Evolutionary conservation across 2,888 invertebrate species (phyloP), one percentile per base, ranked within the genome.

Genomic region (Anticlea derivata): DNA sequence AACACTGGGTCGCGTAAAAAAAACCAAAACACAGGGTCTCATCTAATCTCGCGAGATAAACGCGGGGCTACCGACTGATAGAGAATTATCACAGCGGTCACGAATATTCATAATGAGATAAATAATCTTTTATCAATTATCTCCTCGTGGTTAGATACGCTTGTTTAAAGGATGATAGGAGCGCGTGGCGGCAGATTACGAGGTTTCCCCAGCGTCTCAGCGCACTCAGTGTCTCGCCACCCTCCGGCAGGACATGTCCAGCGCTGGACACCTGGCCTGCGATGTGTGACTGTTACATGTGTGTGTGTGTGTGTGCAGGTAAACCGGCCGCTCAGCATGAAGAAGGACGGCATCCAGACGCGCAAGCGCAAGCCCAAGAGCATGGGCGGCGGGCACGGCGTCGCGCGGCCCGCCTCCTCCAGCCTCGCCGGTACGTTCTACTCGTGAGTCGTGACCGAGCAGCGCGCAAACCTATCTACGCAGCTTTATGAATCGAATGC

Each of bases 261-360:
- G n/a, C n/a, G n/a, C n/a, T n/a, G n/a, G n/a, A n/a, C n/a, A n/a
- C n/a, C n/a, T n/a, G n/a, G n/a, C 17, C 17, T 17, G 4, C 17
- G 17, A 17, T n/a, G n/a, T n/a, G n/a, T n/a, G 4, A 17, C 2
- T 4, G 4, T 17, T 17, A 17, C 4, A 4, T 76, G 39, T 39
- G 11, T 37, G 7, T 26, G 37, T 39, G 10, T 39, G 7, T 34
- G 22, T 35, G 23, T 77, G 60, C 92, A 98, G 97, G 96, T 98
- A 54, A 96, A 96, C 83, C 95, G 99, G 62, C 99, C 99, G 44
- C 92, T 97, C 66, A 97, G 98, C 68, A 99, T 99, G 99, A 99
- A 98, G 88, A 99, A 99, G 87, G 99, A 99, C 65, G 98, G 98
- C 35, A 99, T 99, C 75, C 99, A 99, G 90, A 98, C 98, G 43